Evolutionary conservation across 2,797 vertebrate genomes (phyloP).

Genomic region (Galagoides demidoff): DNA sequence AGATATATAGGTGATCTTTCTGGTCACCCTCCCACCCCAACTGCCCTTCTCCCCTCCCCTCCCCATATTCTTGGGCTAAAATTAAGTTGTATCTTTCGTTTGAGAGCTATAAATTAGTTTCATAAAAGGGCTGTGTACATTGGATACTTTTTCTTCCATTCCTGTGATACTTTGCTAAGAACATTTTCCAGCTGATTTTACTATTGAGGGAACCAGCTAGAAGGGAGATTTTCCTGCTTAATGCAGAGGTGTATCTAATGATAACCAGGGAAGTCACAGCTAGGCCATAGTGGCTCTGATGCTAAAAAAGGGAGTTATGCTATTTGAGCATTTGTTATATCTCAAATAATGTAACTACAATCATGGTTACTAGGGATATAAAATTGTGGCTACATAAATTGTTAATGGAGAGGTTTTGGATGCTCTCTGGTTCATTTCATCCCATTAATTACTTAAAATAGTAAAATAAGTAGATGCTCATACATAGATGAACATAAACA

Average conservation of each 20-base stretch:
- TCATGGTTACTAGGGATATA: not conserved
- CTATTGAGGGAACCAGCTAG: not conserved
- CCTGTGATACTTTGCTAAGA: no score
- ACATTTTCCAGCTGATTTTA: no score
- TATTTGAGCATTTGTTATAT: not conserved
- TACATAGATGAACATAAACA: not conserved
- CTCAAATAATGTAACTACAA: not conserved
- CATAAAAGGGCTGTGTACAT: no score
- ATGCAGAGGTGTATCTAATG: rapidly evolving
- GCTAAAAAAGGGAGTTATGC: not conserved
- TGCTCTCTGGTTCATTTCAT: not conserved
- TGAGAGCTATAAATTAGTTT: no score
- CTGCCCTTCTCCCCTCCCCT: no score
- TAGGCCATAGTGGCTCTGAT: not conserved
- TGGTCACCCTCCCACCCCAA: no score
- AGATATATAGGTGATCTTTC: no score
- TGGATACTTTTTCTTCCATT: no score
- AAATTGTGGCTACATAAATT: not conserved
- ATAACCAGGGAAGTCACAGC: not conserved
- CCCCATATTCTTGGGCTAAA: no score
- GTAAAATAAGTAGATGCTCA: not conserved
- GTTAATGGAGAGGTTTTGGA: not conserved
- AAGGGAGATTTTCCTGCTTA: not conserved
- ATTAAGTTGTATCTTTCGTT: no score
- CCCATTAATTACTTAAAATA: not conserved